Base-by-base conservation (phyloP, 2,113 vertebrate species). In the Aegithalos caudatus region DNA sequence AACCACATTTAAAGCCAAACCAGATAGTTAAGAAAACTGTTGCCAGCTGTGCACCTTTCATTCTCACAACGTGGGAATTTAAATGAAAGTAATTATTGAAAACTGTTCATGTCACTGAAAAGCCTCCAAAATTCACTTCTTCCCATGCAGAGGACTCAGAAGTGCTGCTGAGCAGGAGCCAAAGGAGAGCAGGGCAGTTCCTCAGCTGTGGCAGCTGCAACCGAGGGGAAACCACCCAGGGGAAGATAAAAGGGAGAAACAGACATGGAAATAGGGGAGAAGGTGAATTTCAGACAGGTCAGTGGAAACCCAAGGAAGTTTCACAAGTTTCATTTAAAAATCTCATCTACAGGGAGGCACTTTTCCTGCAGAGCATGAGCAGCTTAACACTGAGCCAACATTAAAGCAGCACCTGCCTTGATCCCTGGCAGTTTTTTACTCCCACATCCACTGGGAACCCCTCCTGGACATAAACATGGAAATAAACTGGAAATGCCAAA, bases 181-280 rank as follows among this genome's bases (percentile, higher is more conserved):
- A 14, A 42, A 42, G 1, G 8, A 42, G 16, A 71, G 65, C 29
- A 45, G 51, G n/a, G 12, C 10, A 35, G 10, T 1, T n/a, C 53
- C 51, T 10, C 51, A 78, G 1, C 57, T 17, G 70, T 8, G 14
- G 5, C 72, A 37, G 47, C 80, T 37, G 2, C 3, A 62, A 10
- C 20, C 1, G 16, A 1, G 7, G 42, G 47, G 57, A 71, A 80
- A 50, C 11, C 4, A 11, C 2, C 14, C 44, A 33, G 31, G 58
- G 62, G 10, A 71, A 31, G 14, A 11, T 12, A 16, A 22, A 60
- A 61, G 28, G n/a, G 40, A 15, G 14, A 19, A 9, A 57, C 9
- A 25, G 0, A 7, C 12, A 1, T 0, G 10, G 62, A 18, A 69
- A 72, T 1, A 31, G 11, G 48, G 40, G 12, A 54, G 21, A 57